These are phyloP conservation scores for Lampris megalopsis DNA, from an alignment of 2,113 vertebrate genomes.

Conservation along the genomic window DNA sequence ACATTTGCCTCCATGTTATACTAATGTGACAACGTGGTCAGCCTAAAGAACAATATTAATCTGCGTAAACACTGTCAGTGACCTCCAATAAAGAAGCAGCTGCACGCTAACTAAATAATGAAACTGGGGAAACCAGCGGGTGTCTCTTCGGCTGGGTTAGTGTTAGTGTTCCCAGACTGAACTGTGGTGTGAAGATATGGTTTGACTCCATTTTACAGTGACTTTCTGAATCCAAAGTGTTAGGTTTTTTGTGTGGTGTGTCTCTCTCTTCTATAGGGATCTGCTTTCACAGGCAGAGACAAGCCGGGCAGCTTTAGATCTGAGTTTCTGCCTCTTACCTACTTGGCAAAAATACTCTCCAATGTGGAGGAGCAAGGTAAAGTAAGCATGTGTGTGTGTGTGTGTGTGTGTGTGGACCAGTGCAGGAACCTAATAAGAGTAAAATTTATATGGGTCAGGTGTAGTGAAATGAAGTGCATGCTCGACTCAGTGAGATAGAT, in stretches of 20 bases:
- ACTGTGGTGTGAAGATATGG: background rate
- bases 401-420: background rate
- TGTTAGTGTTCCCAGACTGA: slow-evolving; percentile 16
- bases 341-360: slow-evolving; percentile 86
- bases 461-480: too few relatives aligned
- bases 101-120: too few relatives aligned
- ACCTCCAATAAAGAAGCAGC: too few relatives aligned
- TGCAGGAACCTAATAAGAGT: too few relatives aligned
- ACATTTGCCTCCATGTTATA: too few relatives aligned
- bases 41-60: too few relatives aligned
- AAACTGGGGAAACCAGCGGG: too few relatives aligned
- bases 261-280: slow-evolving; percentile 76
- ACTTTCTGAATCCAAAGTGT: slow-evolving; percentile 16
- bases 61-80: too few relatives aligned
- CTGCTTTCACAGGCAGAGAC: slow-evolving; percentile 72
- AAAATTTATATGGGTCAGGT: too few relatives aligned
- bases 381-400: background rate
- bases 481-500: too few relatives aligned
- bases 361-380: slow-evolving; percentile 88
- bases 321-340: slow-evolving; percentile 93
- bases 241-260: slow-evolving; percentile 27
- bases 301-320: slow-evolving; percentile 69
- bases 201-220: background rate
- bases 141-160: too few relatives aligned
- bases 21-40: too few relatives aligned